phyloP scores from a whole-genome alignment of 2,113 vertebrate genomes.

The Pseudopipra pipra region DNA sequence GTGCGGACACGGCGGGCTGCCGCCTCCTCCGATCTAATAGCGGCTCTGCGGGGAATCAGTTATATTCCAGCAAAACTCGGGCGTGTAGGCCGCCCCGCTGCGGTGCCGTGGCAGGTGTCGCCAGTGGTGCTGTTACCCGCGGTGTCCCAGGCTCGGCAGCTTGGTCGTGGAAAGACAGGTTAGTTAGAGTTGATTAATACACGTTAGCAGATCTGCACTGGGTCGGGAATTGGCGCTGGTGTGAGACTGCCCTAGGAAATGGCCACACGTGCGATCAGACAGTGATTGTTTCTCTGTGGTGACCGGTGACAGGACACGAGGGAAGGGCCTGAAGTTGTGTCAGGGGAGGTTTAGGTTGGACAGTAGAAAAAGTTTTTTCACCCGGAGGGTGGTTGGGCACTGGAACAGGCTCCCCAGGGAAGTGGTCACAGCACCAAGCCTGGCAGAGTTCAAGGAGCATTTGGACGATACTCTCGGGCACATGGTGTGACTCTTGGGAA shows the following conservation, averaged over 20 bases:
- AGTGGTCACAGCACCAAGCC: background rate
- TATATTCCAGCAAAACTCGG: fast-evolving
- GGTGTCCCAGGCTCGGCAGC: fast-evolving
- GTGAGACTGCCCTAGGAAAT: fast-evolving
- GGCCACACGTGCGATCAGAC: fast-evolving
- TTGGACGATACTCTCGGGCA: background rate
- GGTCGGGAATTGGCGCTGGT: fast-evolving
- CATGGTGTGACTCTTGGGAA: background rate
- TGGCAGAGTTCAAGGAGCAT: background rate
- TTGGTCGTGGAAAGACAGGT: fast-evolving
- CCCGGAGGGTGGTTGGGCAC: background rate
- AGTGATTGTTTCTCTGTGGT: background rate
- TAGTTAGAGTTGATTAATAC: background rate
- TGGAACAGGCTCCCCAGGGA: background rate
- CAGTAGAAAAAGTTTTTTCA: background rate
- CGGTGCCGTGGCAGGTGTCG: background rate
- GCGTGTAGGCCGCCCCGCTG: fast-evolving
- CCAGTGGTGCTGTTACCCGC: background rate
- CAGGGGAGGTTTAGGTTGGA: background rate
- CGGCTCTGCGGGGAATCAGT: background rate
- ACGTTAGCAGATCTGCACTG: fast-evolving
- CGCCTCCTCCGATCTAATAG: fast-evolving
- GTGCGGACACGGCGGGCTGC: background rate
- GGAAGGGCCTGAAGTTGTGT: background rate
- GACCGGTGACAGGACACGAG: background rate